phyloP scores from a whole-genome alignment of 1,140 invertebrate genomes.

The Diachasmimorpha longicaudata region DNA sequence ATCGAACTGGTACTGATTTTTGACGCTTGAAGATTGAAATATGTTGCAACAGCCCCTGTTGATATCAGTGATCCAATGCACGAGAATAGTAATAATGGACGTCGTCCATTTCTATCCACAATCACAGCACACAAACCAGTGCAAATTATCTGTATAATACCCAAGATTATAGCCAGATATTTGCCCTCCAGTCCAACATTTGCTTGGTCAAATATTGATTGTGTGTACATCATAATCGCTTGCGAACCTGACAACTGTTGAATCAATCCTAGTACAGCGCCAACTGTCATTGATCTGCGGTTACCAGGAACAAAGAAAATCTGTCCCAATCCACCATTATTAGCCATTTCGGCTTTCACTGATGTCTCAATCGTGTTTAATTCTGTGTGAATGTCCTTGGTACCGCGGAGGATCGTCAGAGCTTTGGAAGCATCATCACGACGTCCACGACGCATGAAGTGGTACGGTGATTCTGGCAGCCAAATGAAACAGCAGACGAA shows the following conservation, averaged over 20 bases:
- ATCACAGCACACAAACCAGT: constrained; percentile 66
- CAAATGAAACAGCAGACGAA: constrained; percentile 67
- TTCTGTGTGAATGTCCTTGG: constrained; percentile 66
- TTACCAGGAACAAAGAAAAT: constrained; percentile 65
- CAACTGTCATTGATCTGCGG: constrained; percentile 69
- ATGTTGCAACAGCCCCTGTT: constrained; percentile 49
- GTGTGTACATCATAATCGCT: constrained; percentile 74
- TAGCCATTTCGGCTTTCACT: constrained; percentile 64
- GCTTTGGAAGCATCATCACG: constrained; percentile 65
- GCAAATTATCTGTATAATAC: constrained; percentile 69
- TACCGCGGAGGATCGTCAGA: constrained; percentile 66
- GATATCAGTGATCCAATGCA: constrained; percentile 63
- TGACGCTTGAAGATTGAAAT: constrained; percentile 66
- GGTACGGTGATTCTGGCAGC: constrained; percentile 79
- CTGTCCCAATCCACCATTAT: constrained; percentile 64
- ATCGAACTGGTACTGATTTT: constrained; percentile 52
- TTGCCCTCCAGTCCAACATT: constrained; percentile 60
- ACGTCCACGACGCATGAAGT: constrained; percentile 64
- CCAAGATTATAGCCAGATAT: constrained; percentile 71
- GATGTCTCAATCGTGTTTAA: constrained; percentile 67
- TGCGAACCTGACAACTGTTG: constrained; percentile 78
- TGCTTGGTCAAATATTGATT: constrained; percentile 71
- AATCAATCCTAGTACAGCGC: constrained; percentile 68
- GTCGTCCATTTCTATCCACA: constrained; percentile 72
- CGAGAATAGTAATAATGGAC: constrained; percentile 70